Percentiles rank a stretch among this genome's conserved stretches.
Conservation (phyloP, 2,113 vertebrate species). For the Crotophaga sulcirostris region DNA sequence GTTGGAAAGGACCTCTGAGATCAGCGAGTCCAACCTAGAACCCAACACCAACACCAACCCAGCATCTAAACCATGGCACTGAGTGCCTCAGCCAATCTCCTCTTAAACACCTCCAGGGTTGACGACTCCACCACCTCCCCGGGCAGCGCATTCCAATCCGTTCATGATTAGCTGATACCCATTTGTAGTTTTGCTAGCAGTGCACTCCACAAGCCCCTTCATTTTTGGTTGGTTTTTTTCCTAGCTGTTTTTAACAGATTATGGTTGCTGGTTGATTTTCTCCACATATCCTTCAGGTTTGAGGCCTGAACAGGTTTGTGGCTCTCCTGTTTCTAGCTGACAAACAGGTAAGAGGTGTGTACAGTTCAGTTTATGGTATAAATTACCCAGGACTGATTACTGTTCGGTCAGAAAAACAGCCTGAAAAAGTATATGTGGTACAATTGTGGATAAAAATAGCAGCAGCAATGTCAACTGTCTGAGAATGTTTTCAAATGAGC, state of each 20-base stretch:
- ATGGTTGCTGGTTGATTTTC: background rate
- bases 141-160: too few relatives aligned
- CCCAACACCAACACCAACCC: too few relatives aligned
- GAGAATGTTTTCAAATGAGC: background rate
- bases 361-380: background rate
- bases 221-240: background rate
- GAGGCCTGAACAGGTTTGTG: background rate
- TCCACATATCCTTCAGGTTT: background rate
- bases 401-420: background rate
- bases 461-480: background rate
- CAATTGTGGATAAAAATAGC: constrained; percentile 1
- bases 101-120: too few relatives aligned
- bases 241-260: background rate
- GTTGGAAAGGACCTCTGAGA: too few relatives aligned
- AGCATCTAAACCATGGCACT: too few relatives aligned
- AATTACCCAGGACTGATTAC: background rate
- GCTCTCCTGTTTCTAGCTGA: background rate
- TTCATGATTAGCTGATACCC: background rate
- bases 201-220: background rate
- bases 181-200: background rate
- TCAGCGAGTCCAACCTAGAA: too few relatives aligned
- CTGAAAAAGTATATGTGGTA: background rate
- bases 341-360: background rate
- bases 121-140: too few relatives aligned
- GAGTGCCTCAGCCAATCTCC: too few relatives aligned